Evolutionary conservation across 1,140 invertebrate genomes (phyloP).

Genomic region (Drepana arcuata): DNA sequence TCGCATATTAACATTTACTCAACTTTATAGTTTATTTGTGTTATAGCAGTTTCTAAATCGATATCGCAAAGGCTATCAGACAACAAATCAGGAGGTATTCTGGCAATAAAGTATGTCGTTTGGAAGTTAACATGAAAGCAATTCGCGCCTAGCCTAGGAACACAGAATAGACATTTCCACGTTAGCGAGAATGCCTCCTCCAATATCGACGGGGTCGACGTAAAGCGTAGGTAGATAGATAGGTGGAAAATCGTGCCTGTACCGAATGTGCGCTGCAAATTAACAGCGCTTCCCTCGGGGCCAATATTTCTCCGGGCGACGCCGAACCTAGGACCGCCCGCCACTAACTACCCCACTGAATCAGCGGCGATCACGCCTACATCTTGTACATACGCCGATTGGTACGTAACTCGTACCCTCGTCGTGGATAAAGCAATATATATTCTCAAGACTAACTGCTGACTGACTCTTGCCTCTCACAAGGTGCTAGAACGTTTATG

Average conservation of each 20-base stretch:
- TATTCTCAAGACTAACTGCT: constrained; percentile 30
- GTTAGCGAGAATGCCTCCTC: constrained; percentile 30
- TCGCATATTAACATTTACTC: no score
- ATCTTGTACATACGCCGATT: constrained; percentile 65
- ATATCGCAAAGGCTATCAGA: no score
- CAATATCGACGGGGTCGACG: constrained; percentile 25
- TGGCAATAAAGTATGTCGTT: no score
- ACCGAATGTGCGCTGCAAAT: constrained; percentile 50
- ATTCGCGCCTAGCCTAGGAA: no score
- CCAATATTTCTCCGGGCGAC: constrained; percentile 62
- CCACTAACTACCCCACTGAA: constrained; percentile 63
- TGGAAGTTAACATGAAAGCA: no score
- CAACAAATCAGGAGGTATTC: no score
- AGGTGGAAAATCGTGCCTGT: constrained; percentile 51
- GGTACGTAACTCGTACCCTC: constrained; percentile 42
- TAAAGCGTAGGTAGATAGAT: constrained; percentile 24
- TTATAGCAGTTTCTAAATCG: no score
- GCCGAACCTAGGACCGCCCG: constrained; percentile 57
- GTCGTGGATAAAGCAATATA: constrained; percentile 45
- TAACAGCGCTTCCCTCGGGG: constrained; percentile 53
- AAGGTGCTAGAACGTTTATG: constrained; percentile 11
- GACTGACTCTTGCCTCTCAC: constrained; percentile 21
- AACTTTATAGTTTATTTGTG: no score
- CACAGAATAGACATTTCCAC: no score
- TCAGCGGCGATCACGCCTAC: constrained; percentile 68